These are phyloP conservation scores for Scaptomyza tumidula DNA, from an alignment of 2,888 invertebrate species.

Conservation along the genomic window DNA sequence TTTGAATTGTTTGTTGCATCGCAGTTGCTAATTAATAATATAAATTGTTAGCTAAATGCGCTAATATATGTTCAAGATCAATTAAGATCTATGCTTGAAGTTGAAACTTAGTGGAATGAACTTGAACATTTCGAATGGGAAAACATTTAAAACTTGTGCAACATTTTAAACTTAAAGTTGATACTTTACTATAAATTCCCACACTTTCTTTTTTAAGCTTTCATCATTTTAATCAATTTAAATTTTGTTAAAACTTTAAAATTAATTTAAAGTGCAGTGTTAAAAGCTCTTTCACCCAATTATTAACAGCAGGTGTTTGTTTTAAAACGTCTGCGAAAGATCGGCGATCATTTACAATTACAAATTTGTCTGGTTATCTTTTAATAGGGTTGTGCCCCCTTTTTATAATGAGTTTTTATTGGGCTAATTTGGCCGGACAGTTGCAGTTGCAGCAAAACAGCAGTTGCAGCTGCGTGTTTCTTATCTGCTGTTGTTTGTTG, in stretches of 20 bases:
- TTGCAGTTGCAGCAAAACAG: slow-evolving; percentile 16
- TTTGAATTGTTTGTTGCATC: background rate
- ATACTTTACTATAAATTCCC: background rate
- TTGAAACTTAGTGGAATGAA: background rate
- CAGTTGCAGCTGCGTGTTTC: slow-evolving; percentile 40
- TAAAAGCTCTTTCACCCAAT: background rate
- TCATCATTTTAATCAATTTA: background rate
- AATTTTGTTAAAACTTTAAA: background rate
- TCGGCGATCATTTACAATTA: slow-evolving; percentile 41
- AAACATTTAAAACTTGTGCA: no score
- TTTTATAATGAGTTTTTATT: slow-evolving; percentile 60
- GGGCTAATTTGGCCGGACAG: slow-evolving; percentile 48
- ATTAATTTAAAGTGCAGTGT: background rate
- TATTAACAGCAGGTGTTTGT: slow-evolving; percentile 16
- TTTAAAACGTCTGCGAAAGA: background rate
- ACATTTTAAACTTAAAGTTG: no score
- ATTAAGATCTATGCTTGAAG: background rate
- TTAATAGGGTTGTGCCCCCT: slow-evolving; percentile 23
- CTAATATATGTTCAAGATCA: slow-evolving; percentile 1
- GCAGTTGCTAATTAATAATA: slow-evolving; percentile 13
- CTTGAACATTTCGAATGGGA: background rate
- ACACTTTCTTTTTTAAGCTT: background rate
- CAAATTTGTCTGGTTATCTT: slow-evolving; percentile 43
- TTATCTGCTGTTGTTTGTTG: slow-evolving; percentile 30
- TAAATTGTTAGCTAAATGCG: background rate